Evolutionary conservation across 2,113 vertebrate genomes (phyloP).

Genomic region (Varanus komodoensis): DNA sequence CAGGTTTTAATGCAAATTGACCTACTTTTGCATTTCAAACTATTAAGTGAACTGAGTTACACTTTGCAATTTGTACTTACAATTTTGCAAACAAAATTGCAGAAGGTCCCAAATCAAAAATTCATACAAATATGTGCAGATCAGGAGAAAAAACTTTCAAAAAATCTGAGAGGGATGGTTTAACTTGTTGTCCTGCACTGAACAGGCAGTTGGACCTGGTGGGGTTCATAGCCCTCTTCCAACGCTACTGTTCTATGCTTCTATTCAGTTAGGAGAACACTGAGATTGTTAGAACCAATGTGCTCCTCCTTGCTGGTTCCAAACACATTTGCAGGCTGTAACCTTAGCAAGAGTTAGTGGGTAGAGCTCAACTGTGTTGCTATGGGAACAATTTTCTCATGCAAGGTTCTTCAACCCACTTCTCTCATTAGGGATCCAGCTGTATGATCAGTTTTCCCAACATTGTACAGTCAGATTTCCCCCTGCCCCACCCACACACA

Average conservation of each 20-base stretch:
- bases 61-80: no score
- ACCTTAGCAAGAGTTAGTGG: neutral
- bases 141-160: no score
- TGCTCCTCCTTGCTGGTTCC: neutral
- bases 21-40: no score
- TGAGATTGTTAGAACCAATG: neutral
- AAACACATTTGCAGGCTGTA: neutral
- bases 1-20: no score
- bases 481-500: neutral
- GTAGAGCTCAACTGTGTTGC: neutral
- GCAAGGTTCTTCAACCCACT: neutral
- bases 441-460: neutral
- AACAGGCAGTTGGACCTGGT: no score
- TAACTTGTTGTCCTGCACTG: no score
- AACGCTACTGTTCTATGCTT: neutral
- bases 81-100: no score
- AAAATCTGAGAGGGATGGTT: no score
- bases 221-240: neutral
- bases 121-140: no score
- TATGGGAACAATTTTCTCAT: constrained; percentile 7
- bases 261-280: neutral
- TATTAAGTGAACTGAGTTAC: no score
- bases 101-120: no score
- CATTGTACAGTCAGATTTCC: neutral
- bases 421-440: neutral